Percentiles rank a stretch among this genome's conserved stretches.
These are phyloP conservation scores for Habrosyne pyritoides DNA, from an alignment of 2,888 invertebrate genomes.

Conservation along the genomic window DNA sequence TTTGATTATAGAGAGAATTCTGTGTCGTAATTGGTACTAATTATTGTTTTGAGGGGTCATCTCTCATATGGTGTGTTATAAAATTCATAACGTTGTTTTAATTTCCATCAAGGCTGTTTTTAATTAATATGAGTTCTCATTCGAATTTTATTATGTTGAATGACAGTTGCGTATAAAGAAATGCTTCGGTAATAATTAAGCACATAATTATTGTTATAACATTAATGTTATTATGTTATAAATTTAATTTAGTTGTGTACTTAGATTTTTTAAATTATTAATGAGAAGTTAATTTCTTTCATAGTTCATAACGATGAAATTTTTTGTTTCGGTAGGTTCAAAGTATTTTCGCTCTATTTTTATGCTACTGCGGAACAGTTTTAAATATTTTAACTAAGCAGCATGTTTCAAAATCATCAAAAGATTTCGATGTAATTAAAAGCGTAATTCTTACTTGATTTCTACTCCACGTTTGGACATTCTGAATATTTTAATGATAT, in stretches of 20 bases:
- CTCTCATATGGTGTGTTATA: slow-evolving; percentile 49
- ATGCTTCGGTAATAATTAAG: slow-evolving; percentile 9
- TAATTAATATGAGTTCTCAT: slow-evolving; percentile 19
- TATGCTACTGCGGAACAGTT: too few species aligned
- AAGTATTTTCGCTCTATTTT: too few species aligned
- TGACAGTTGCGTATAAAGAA: neutral
- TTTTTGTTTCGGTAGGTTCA: too few species aligned
- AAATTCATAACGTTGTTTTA: slow-evolving; percentile 40
- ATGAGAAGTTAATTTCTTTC: neutral
- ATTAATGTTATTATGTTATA: slow-evolving; percentile 1
- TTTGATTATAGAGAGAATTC: slow-evolving; percentile 77
- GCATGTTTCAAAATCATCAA: too few species aligned
- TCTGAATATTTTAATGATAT: too few species aligned
- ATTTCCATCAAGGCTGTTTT: slow-evolving; percentile 33
- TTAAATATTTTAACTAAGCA: too few species aligned
- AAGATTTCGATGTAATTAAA: too few species aligned
- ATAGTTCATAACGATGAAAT: neutral
- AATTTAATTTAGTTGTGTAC: neutral
- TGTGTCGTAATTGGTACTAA: slow-evolving; percentile 78
- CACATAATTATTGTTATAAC: slow-evolving; percentile 7
- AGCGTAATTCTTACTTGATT: too few species aligned
- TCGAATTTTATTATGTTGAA: slow-evolving; percentile 3
- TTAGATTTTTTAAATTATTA: neutral
- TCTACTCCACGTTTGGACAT: neutral
- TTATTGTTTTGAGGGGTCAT: slow-evolving; percentile 73